Evolutionary conservation across 2,113 vertebrate genomes (phyloP), one percentile per base, ranked within the genome.

Genomic region (Hipposideros armiger): DNA sequence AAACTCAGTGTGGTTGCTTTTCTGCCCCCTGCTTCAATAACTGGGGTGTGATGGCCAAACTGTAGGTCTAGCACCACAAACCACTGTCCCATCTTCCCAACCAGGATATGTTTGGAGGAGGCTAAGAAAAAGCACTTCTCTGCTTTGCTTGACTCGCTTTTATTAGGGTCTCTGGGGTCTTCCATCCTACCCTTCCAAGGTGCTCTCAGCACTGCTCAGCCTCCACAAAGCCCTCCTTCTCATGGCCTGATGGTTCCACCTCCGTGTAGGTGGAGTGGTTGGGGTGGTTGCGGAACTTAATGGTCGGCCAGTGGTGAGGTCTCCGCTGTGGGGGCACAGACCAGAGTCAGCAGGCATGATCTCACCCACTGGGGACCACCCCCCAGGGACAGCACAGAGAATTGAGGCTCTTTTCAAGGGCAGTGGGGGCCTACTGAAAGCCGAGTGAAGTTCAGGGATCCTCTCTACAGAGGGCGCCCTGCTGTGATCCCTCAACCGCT

Each of bases 221-320:
- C 97, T 99, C 99, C 19, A 99, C 99, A 28, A 99, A 99, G 1
- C 99, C 99, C 80, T 99, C 99, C 97, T 99, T 99, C 94, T 99
- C 99, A 0, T 99, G 99, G 96, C 99, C 98, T 9, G 98, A 98
- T 0, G 99, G 98, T 84, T 99, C 99, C 6, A 99, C 99, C 98
- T 99, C 99, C 0, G 99, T 98, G 94, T 99, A 99, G 0, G 98
- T 99, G 15, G 98, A 98, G 7, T 98, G 99, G 93, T 97, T 98
- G 94, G 98, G 97, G 96, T 98, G 99, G 96, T 99, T 99, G 8
- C 98, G 99, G 98, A 99, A 99, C 96, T 99, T 99, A 99, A 99
- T 99, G 88, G 99, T 99, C 0, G 99, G 99, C 99, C 99, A 99
- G 95, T 98, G 99, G 92, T 99, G 99, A 19, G 99, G 99, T 97